These are phyloP conservation scores for Thalassophryne amazonica DNA, from an alignment of 2,797 vertebrate genomes.

Conservation along the genomic window DNA sequence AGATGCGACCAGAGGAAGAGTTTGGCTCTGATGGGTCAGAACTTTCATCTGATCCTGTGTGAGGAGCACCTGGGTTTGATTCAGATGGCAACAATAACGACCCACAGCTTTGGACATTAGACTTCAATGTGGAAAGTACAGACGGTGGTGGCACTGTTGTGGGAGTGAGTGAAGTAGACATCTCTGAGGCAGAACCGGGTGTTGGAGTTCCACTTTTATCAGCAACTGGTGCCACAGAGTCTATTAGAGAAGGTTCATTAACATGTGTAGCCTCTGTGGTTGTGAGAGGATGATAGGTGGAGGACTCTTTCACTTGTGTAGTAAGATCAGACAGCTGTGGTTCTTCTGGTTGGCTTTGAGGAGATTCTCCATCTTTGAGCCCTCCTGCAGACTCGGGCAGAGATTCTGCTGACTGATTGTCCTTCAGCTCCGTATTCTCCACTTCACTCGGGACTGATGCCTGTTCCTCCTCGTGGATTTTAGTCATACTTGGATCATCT, in stretches of 20 bases:
- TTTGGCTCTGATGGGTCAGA: not conserved
- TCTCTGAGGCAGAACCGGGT: conserved; percentile 17
- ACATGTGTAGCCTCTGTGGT: not conserved
- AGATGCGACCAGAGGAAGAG: conserved; percentile 1
- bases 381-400: conserved; percentile 40
- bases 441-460: conserved; percentile 43
- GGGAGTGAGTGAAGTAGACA: not conserved
- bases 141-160: not conserved
- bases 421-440: conserved; percentile 35
- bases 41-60: not conserved
- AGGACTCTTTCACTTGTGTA: conserved; percentile 44
- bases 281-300: not conserved
- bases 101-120: not conserved
- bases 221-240: conserved; percentile 6
- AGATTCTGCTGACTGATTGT: conserved; percentile 10
- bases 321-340: conserved; percentile 8
- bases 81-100: not conserved
- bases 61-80: not conserved
- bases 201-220: conserved; percentile 11
- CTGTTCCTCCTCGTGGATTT: conserved; percentile 22
- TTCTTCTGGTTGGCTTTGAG: conserved; percentile 5
- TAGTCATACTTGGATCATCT: not conserved
- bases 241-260: conserved; percentile 1
- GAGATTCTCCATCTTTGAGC: conserved; percentile 7
- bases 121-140: not conserved